A percentile compares a stretch with the other conserved stretches of the same genome.
Evolutionary conservation across 2,113 vertebrate species (phyloP).

Genomic region (Otis tarda): DNA sequence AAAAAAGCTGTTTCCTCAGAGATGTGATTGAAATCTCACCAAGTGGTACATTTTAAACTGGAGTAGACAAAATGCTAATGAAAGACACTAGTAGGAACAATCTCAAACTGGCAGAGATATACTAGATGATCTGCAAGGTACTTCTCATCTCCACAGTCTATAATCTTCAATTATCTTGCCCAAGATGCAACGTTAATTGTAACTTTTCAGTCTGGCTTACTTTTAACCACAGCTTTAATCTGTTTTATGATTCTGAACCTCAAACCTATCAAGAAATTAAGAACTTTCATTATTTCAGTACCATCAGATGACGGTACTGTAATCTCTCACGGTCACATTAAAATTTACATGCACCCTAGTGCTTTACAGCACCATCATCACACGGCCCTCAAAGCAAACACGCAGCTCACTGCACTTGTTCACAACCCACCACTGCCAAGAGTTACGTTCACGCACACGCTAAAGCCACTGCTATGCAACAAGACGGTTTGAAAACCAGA

Average conservation of each 20-base stretch:
- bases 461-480: conserved; percentile 9
- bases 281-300: not conserved
- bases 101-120: not conserved
- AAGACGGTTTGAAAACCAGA: not conserved
- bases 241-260: not conserved
- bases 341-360: accelerated
- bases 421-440: not conserved
- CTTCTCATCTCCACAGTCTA: not conserved
- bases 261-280: not conserved
- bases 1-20: not conserved
- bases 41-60: not conserved
- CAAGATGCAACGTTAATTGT: not conserved
- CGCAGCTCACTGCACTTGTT: not conserved
- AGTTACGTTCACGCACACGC: not conserved
- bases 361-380: not conserved
- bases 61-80: not conserved
- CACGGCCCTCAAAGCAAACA: not conserved
- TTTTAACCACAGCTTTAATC: not conserved
- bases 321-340: not conserved
- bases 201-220: not conserved
- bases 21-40: not conserved
- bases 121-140: not conserved
- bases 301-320: not conserved
- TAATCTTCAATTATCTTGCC: not conserved
- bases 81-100: not conserved